phyloP scores from a whole-genome alignment of 2,113 vertebrate genomes.

The Synodontis membranacea region DNA sequence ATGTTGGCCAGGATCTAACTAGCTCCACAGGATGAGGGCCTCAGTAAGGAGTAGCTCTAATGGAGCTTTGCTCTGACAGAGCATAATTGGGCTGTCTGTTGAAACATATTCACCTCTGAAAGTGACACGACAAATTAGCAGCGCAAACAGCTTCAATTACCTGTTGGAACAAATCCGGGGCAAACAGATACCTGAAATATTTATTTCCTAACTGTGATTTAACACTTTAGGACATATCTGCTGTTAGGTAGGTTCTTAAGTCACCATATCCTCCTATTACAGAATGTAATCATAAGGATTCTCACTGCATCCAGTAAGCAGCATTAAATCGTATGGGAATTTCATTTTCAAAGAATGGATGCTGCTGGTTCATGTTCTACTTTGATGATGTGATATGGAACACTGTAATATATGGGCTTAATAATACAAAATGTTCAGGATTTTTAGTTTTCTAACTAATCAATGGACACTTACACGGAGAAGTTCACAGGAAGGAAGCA shows the following conservation, averaged over 20 bases:
- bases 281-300: not conserved
- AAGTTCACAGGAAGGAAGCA: slow-evolving; percentile 91
- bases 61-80: slow-evolving; percentile 50
- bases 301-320: not conserved
- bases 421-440: not conserved
- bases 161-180: slow-evolving; percentile 44
- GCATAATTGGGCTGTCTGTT: slow-evolving; percentile 61
- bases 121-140: slow-evolving; percentile 50
- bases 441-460: not conserved
- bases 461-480: slow-evolving; percentile 85
- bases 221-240: slow-evolving; percentile 47
- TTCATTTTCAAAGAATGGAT: not conserved
- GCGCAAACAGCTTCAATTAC: slow-evolving; percentile 50
- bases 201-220: slow-evolving; percentile 53
- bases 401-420: not conserved
- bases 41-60: slow-evolving; percentile 44
- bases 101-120: slow-evolving; percentile 56
- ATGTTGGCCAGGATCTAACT: slow-evolving; percentile 26
- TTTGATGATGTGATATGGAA: not conserved
- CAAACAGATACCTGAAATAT: slow-evolving; percentile 39
- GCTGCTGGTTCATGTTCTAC: not conserved
- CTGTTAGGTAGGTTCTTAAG: slow-evolving; percentile 27
- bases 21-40: slow-evolving; percentile 30
- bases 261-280: not conserved
- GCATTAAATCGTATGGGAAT: not conserved